phyloP scores from a whole-genome alignment of 2,113 vertebrate genomes.

The Trichomycterus rosablanca region DNA sequence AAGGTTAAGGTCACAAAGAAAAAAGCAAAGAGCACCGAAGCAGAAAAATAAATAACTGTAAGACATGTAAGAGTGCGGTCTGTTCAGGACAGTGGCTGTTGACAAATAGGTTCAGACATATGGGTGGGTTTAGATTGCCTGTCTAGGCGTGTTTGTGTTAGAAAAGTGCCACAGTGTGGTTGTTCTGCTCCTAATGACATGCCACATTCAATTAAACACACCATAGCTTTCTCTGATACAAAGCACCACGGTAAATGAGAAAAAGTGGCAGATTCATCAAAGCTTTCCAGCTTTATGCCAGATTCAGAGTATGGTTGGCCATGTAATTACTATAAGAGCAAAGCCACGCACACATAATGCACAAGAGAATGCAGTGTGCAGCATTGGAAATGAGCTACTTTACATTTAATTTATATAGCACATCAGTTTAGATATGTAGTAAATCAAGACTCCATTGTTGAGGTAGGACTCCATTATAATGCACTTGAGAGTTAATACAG shows the following conservation, averaged over 20 bases:
- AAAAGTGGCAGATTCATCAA: background rate
- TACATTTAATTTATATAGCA: too few species aligned
- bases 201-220: slow-evolving; percentile 21
- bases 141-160: slow-evolving; percentile 13
- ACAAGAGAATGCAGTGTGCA: too few species aligned
- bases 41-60: too few species aligned
- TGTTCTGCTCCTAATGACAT: slow-evolving; percentile 26
- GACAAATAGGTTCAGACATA: background rate
- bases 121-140: background rate
- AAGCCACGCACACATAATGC: background rate
- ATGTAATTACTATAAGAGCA: background rate
- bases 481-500: too few species aligned
- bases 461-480: too few species aligned
- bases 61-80: too few species aligned
- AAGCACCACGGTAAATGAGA: background rate
- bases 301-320: background rate
- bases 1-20: background rate
- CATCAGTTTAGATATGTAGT: too few species aligned
- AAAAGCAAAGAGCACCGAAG: background rate
- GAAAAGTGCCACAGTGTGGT: slow-evolving; percentile 9
- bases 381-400: too few species aligned
- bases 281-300: background rate
- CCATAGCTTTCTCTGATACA: slow-evolving; percentile 10
- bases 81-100: background rate
- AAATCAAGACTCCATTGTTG: too few species aligned